Evolutionary conservation across 2,113 vertebrate species (phyloP).

Genomic region (Indicator indicator): DNA sequence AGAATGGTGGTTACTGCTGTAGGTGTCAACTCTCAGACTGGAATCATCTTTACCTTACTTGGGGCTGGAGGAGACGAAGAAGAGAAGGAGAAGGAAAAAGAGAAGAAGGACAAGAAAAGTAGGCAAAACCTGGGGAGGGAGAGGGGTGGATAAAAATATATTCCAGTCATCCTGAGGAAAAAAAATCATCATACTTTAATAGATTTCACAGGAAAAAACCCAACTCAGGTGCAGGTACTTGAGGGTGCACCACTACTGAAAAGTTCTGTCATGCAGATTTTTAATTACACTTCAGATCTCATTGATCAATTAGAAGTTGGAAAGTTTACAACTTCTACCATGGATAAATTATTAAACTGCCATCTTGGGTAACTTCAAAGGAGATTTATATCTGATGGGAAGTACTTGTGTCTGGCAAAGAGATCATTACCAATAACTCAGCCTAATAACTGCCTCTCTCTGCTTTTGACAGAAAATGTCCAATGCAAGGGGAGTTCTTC

Average conservation of each 20-base stretch:
- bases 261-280: background rate
- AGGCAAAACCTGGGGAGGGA: background rate
- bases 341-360: background rate
- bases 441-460: background rate
- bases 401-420: background rate
- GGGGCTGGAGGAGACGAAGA: conserved; percentile 85
- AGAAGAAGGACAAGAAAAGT: conserved; percentile 97
- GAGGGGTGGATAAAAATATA: background rate
- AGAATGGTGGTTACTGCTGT: conserved; percentile 98
- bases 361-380: background rate
- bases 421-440: background rate
- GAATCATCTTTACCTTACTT: conserved; percentile 98
- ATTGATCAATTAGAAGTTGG: background rate
- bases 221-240: background rate
- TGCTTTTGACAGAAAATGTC: background rate
- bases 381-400: background rate
- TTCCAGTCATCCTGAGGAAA: background rate
- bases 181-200: background rate
- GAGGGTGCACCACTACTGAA: background rate
- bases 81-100: conserved; percentile 92
- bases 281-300: background rate
- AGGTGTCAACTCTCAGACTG: conserved; percentile 98
- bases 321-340: background rate
- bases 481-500: background rate
- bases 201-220: background rate